phyloP scores from a whole-genome alignment of 2,797 vertebrate genomes.

The Zalophus californianus region DNA sequence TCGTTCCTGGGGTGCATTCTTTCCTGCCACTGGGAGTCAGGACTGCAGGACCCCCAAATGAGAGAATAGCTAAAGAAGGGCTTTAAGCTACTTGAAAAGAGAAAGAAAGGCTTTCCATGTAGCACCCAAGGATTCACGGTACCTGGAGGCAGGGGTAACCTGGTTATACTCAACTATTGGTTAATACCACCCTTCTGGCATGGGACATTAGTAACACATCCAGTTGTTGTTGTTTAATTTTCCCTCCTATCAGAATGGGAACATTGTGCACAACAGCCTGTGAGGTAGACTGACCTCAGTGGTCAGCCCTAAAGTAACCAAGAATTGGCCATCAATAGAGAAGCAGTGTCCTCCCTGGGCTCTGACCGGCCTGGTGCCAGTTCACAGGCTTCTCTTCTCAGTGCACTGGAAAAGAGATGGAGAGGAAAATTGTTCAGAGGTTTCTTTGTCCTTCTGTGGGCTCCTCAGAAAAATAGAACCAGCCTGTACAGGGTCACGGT shows the following conservation, averaged over 20 bases:
- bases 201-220: background rate
- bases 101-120: background rate
- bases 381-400: background rate
- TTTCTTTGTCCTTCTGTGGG: background rate
- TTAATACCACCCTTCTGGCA: background rate
- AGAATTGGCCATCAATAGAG: background rate
- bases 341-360: background rate
- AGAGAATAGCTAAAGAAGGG: background rate
- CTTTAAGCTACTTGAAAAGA: background rate
- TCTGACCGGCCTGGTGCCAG: background rate
- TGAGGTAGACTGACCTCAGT: background rate
- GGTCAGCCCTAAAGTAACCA: background rate
- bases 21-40: background rate
- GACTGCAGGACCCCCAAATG: background rate
- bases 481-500: too few relatives aligned
- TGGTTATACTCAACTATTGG: background rate
- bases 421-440: background rate
- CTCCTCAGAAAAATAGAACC: background rate
- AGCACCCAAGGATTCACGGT: rapidly evolving
- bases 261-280: background rate
- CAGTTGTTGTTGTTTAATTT: background rate
- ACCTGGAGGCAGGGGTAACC: background rate
- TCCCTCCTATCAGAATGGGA: background rate
- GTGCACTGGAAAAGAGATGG: background rate
- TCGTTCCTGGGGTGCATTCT: background rate